These are phyloP conservation scores for Ictalurus furcatus DNA, from an alignment of 2,113 vertebrate genomes.

Conservation along the genomic window DNA sequence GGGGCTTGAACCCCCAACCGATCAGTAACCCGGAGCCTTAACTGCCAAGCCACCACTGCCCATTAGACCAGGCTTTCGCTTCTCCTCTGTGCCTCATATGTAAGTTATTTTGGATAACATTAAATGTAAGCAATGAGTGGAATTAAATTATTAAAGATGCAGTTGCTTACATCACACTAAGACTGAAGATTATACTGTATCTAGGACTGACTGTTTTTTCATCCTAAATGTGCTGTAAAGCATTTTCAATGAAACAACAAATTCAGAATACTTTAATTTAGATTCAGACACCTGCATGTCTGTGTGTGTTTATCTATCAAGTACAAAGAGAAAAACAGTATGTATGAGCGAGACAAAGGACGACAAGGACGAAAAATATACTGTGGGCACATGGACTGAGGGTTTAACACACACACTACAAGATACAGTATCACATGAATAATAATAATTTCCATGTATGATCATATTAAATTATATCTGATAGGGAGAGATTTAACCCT, in stretches of 20 bases:
- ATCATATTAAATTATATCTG: background rate
- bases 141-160: background rate
- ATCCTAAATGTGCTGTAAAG: background rate
- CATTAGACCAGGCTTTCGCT: background rate
- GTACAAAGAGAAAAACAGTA: background rate
- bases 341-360: background rate
- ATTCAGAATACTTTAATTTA: background rate
- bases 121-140: background rate
- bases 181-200: background rate
- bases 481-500: slow-evolving; percentile 10
- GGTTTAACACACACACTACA: background rate
- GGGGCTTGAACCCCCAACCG: too few relatives aligned
- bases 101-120: background rate
- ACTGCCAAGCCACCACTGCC: too few relatives aligned
- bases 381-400: background rate
- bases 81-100: background rate
- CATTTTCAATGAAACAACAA: slow-evolving; percentile 6
- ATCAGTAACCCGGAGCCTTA: too few relatives aligned
- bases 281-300: background rate
- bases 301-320: background rate
- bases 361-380: background rate
- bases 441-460: slow-evolving; percentile 9
- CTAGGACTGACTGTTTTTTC: background rate
- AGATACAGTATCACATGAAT: background rate
- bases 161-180: background rate